Evolutionary conservation across 92 coral and sea anemone genomes (phyloP), one percentile per base, ranked within the genome.

Genomic region (Parazoanthus atlanticus): DNA sequence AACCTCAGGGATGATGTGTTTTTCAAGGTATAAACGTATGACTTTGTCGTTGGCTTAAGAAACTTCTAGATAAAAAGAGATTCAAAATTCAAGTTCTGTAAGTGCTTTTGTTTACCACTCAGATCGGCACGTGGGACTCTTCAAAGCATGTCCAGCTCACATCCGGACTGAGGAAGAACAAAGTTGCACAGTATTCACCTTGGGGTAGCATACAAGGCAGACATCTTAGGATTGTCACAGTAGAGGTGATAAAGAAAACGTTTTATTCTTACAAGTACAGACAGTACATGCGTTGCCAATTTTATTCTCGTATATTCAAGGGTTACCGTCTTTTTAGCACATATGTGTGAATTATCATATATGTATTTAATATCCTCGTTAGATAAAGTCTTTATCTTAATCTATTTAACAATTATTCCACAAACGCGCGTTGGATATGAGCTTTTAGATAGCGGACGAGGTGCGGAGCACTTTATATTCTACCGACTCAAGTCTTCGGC

Each of bases 1-100:
- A 92, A 93, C 49, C 89, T 93, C 5, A 75, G 84, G 36, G 89
- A 89, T 54, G 75, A 88, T 74, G 58, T 54, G 26, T 88, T 90
- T 30, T 23, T 28, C 29, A 61, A 79, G 74, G 93, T 85, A 84
- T 47, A 29, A 26, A 47, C 17, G 12, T 13, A 43, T 47, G n/a
- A 78, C 2, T 26, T 2, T 78, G 56, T 47, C n/a, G 58, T 52
- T 13, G 19, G 58, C 21, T 16, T 52, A 12, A 52, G 19, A 52
- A 13, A 19, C 3, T 1, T 52, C 19, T 52, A 52, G 58, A 52
- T 15, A 13, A 34, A 29, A 34, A 36, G 28, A 73, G 29, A 32
- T 13, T 11, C 13, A 15, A 1, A 21, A 19, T 1, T 16, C 16
- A 77, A 7, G 29, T 77, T 3, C 26, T 76, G 25, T 40, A 0